A percentile compares a stretch with the other conserved stretches of the same genome.
phyloP scores from a whole-genome alignment of 2,888 invertebrate species.

The Apodemia duryi region DNA sequence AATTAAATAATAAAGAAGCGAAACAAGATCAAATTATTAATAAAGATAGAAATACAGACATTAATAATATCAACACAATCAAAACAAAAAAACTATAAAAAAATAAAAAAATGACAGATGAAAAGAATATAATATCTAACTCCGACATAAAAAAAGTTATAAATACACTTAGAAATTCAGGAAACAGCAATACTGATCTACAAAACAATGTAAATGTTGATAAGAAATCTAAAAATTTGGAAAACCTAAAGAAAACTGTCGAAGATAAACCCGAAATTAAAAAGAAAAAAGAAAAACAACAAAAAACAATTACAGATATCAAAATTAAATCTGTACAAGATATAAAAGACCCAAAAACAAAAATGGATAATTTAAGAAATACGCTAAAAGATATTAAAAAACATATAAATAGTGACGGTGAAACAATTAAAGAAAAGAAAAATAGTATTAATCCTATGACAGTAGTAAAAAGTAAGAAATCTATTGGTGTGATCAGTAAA shows the following conservation, averaged over 20 bases:
- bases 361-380: background rate
- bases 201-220: background rate
- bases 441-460: conserved; percentile 11
- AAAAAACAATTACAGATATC: background rate
- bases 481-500: conserved; percentile 1
- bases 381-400: conserved; percentile 3
- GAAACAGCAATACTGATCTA: background rate
- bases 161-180: conserved; percentile 10
- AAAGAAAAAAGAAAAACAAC: background rate
- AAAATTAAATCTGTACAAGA: background rate
- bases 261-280: background rate
- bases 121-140: conserved; percentile 7
- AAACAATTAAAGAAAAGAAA: background rate
- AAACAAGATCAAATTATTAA: background rate
- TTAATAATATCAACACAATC: background rate
- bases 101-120: background rate
- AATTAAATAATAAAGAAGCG: conserved; percentile 1
- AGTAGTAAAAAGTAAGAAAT: conserved; percentile 3
- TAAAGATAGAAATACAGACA: background rate
- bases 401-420: conserved; percentile 3
- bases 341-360: background rate
- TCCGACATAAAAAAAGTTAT: background rate
- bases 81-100: background rate
- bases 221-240: background rate
- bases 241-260: background rate